Base-by-base conservation (phyloP, 1,140 invertebrate species). In the Conus ventricosus region DNA sequence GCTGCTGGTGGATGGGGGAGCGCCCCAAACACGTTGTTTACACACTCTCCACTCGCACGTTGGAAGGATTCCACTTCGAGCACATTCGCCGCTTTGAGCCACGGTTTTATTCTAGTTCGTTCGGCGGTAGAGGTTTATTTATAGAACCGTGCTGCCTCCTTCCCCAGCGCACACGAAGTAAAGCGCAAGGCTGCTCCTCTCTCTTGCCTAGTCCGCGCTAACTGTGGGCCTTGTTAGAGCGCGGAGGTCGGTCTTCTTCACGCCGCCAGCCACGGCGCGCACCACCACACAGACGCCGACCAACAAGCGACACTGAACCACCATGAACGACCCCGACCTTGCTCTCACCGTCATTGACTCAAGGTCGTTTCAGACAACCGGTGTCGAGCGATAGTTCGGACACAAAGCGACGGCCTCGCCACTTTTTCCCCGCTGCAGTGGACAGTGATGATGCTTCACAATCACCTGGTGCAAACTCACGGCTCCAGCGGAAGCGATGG, bases 301-400 rank as follows among this genome's bases (percentile, higher is more conserved):
- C 53, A 55, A 17, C 7, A 51, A 53, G 39, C 39, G 39, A 39
- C 39, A 39, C 39, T 39, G 39, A 39, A 39, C 39, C 3, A 39
- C 39, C 39, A 39, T 39, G 39, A 60, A 23, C 15, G 23, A 13
- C 53, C 10, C 53, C 1, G 53, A 78, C 85, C 51, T 78, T 53
- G 51, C 76, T 39, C 85, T 54, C 5, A 20, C 84, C 67, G 63
- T 75, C 63, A 85, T 67, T 54, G 71, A 23, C 84, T 78, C 85
- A 87, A 87, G 85, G 85, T 87, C 85, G 85, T 78, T 55, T 6
- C 53, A 25, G 85, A 86, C 84, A 54, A 27, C 4, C 1, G 11
- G 39, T 55, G n/a, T 25, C 7, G 11, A 27, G 39, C 51, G 6
- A 20, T 39, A 15, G 75, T 85, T 57, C 6, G 5, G 27, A 15